Evolutionary conservation across 1,140 invertebrate species (phyloP).

Genomic region (Theocolax elegans): DNA sequence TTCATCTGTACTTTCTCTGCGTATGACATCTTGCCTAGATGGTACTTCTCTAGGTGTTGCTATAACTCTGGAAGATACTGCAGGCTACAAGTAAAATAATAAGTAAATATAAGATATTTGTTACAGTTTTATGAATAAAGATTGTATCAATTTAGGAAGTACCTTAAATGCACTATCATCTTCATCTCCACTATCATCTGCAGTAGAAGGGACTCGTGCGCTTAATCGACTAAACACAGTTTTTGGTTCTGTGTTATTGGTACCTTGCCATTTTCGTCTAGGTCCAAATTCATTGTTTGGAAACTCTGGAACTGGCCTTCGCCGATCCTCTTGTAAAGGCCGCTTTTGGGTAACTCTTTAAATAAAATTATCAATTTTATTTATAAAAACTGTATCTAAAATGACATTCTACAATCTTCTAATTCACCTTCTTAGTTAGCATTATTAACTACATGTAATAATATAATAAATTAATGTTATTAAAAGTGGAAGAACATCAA

Average conservation of each 20-base stretch:
- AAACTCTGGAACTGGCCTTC: constrained; percentile 56
- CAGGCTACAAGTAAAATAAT: constrained; percentile 54
- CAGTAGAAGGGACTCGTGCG: constrained; percentile 61
- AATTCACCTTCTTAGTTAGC: too few relatives aligned
- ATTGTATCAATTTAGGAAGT: constrained; percentile 29
- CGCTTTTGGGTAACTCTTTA: constrained; percentile 59
- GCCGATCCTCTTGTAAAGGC: constrained; percentile 59
- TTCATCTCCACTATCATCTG: constrained; percentile 66
- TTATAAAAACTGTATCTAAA: neutral
- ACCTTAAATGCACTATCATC: constrained; percentile 63
- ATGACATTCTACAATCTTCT: too few relatives aligned
- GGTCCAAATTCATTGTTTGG: constrained; percentile 59
- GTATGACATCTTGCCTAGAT: constrained; percentile 80
- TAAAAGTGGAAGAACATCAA: too few relatives aligned
- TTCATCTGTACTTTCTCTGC: constrained; percentile 86
- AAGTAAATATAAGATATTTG: constrained; percentile 8
- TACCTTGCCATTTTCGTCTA: constrained; percentile 61
- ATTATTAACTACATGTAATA: too few relatives aligned
- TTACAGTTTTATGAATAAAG: too few relatives aligned
- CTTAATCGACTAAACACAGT: constrained; percentile 70
- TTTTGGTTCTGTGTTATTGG: constrained; percentile 62
- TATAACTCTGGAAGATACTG: constrained; percentile 71
- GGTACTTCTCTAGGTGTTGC: constrained; percentile 75
- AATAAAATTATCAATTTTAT: neutral
- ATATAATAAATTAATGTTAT: too few relatives aligned